These are phyloP conservation scores for Beaufortia kweichowensis DNA, from an alignment of 2,113 vertebrate genomes.

Conservation along the genomic window DNA sequence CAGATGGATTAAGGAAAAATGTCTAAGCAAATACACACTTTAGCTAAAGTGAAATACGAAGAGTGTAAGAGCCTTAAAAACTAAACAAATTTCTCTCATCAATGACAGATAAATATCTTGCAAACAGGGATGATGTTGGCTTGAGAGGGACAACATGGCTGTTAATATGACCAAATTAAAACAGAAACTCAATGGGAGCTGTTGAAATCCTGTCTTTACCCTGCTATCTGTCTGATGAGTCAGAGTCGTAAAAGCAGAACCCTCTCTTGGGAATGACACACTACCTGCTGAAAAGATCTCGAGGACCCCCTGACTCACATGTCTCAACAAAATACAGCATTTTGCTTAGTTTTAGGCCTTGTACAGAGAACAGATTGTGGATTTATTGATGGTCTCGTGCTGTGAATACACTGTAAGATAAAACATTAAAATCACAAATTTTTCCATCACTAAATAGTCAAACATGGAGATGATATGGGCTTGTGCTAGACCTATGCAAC, in stretches of 20 bases:
- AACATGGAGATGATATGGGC: neutral
- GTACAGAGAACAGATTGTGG: neutral
- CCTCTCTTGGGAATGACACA: conserved; percentile 13
- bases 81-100: neutral
- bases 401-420: neutral
- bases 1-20: conserved; percentile 12
- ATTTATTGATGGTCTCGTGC: conserved; percentile 12
- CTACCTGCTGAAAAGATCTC: conserved; percentile 28
- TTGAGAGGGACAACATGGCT: neutral
- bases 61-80: neutral
- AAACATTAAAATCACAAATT: neutral
- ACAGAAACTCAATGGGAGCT: conserved; percentile 4
- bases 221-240: conserved; percentile 35
- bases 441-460: neutral
- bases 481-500: neutral
- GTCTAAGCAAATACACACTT: neutral
- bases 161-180: conserved; percentile 4
- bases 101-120: neutral
- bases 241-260: conserved; percentile 41
- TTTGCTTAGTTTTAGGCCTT: neutral
- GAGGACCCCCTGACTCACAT: conserved; percentile 21
- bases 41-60: neutral
- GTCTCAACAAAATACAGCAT: conserved; percentile 18
- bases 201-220: neutral
- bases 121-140: neutral